A percentile compares a stretch with the other conserved stretches of the same genome.
Evolutionary conservation across 2,888 invertebrate genomes (phyloP).

Genomic region (Ecdyonurus torrentis): DNA sequence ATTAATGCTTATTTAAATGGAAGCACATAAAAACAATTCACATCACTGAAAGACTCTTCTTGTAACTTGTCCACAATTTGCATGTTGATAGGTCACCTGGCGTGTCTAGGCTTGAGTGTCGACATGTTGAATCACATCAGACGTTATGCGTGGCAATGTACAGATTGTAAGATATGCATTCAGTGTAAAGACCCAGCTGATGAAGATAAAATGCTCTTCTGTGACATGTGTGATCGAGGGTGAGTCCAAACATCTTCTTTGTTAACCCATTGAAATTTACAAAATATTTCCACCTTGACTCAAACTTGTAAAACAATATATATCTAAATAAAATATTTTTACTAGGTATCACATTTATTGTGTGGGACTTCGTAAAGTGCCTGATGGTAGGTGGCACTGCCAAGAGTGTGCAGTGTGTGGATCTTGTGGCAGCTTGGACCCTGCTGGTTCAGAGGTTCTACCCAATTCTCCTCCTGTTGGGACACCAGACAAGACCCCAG

Average conservation of each 20-base stretch:
- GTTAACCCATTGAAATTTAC: slow-evolving; percentile 1
- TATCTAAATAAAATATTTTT: slow-evolving; percentile 7
- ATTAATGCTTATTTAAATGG: neutral
- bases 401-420: slow-evolving; percentile 53
- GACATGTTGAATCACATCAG: slow-evolving; percentile 71
- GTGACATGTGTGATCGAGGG: slow-evolving; percentile 87
- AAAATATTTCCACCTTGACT: neutral
- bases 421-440: slow-evolving; percentile 31
- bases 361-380: slow-evolving; percentile 62
- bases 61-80: neutral
- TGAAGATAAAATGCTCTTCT: slow-evolving; percentile 85
- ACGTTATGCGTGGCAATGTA: slow-evolving; percentile 85
- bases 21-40: slow-evolving; percentile 4
- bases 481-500: slow-evolving; percentile 13
- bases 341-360: slow-evolving; percentile 72
- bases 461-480: slow-evolving; percentile 2
- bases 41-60: neutral
- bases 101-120: slow-evolving; percentile 67
- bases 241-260: slow-evolving; percentile 17
- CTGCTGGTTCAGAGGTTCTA: slow-evolving; percentile 26
- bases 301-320: neutral
- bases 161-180: slow-evolving; percentile 81
- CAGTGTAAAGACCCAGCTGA: slow-evolving; percentile 65
- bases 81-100: slow-evolving; percentile 54
- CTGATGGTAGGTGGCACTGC: slow-evolving; percentile 83